Evolutionary conservation across 2,113 vertebrate species (phyloP), one percentile per base, ranked within the genome.

Genomic region (Taxidea taxus): DNA sequence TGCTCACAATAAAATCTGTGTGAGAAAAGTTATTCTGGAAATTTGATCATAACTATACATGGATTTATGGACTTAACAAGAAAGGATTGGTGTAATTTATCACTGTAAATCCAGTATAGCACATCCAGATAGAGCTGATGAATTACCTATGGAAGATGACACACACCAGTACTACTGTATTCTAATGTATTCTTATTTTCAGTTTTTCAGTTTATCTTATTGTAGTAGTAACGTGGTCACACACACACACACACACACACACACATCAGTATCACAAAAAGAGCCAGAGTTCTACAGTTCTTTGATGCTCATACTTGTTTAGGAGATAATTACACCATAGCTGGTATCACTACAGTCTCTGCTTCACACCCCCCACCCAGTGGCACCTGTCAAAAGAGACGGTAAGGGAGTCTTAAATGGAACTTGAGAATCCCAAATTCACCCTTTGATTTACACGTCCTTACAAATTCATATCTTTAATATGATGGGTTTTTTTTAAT

Each of bases 1-100:
- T 96, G 49, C 29, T 78, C 42, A 72, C 72, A 87, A 44, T 84
- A 86, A 93, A 90, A 81, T 90, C 47, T 95, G 23, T 93, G 87
- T 64, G 60, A 84, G 75, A 86, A 91, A 97, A 93, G 8, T 87
- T 93, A 47, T 83, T 94, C 27, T 87, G 86, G 88, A 93, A 90
- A 31, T 25, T 90, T 83, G 56, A 72, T 93, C 75, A 93, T 89
- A 91, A 86, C 18, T 93, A 56, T 94, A 78, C 60, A 80, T 85
- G 81, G 1, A 84, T 56, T 85, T 95, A 80, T 85, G 81, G 1
- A 84, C 49, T 85, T 95, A 94, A 94, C 27, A 92, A 93, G 75
- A 51, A 87, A 27, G 29, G 8, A 85, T 49, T 94, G 13, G 51
- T 87, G 44, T 87, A 66, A 75, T 78, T 37, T 81, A 51, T 94